Base-by-base conservation (phyloP, 2,888 invertebrate species). In the Nemotelus pantherinus region DNA sequence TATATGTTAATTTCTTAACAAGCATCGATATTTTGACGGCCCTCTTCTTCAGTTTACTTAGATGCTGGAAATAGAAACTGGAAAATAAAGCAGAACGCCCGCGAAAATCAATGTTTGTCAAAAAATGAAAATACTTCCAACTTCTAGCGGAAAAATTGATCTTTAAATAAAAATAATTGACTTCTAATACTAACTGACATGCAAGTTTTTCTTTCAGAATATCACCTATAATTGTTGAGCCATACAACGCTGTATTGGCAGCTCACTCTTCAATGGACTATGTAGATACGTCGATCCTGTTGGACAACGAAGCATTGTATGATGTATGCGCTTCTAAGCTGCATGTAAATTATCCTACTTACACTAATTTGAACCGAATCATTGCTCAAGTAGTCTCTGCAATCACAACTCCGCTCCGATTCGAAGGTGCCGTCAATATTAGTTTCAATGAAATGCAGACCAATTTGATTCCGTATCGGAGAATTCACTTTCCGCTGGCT, bases 401-500 rank as follows among this genome's bases (percentile, higher is more conserved):
- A 47, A 90, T 93, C 82, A 93, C 93, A 4, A 91, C 93, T 5
- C 91, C 93, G 0, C 87, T 93, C 82, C 89, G 94, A 79, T 93
- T 93, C 81, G 89, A 91, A 82, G 92, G 93, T 0, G 89, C 90
- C 2, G 84, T 91, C 43, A 92, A 92, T 82, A 90, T 93, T 0
- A 90, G 90, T 82, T 87, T 96, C 67, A 90, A 91, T 6, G 95
- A 95, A 84, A 92, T 95, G 83, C 91, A 93, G 84, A 95, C 94
- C 1, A 94, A 94, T 84, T 86, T 95, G 77, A 92, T 96, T 50
- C 96, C 96, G 0, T 96, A 94, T 86, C 95, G 95, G 0, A 89
- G 96, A 83, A 94, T 96, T 77, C 96, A 96, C 84, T 96, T 94
- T 85, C 95, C 96, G 0, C 86, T 96, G 68, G 89, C 94, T 80